These are phyloP conservation scores for Amblyjoppa fuscipennis DNA, from an alignment of 2,888 invertebrate species.

Conservation along the genomic window DNA sequence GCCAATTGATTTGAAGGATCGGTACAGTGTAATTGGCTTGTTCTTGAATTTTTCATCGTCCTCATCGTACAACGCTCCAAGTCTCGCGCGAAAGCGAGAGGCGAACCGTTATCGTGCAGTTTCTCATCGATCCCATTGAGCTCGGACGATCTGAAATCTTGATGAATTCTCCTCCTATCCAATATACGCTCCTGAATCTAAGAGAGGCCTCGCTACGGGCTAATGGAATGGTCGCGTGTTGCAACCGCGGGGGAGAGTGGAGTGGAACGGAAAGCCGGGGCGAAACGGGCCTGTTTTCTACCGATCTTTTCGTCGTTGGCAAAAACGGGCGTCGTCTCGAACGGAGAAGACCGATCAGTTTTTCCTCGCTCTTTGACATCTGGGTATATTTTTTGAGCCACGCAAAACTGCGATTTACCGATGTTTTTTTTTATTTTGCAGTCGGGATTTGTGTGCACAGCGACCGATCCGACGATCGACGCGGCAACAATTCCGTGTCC, in stretches of 20 bases:
- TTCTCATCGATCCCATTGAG: slow-evolving; percentile 11
- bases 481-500: neutral
- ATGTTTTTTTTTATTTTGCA: neutral
- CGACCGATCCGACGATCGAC: neutral
- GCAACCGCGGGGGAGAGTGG: neutral
- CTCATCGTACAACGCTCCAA: neutral
- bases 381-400: too few species aligned
- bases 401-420: too few species aligned
- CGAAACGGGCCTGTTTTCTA: neutral
- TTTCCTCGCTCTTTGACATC: too few species aligned
- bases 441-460: neutral
- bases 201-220: neutral
- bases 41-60: slow-evolving; percentile 23
- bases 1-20: slow-evolving; percentile 24
- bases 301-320: neutral
- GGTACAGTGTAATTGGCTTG: slow-evolving; percentile 23
- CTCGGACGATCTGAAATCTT: slow-evolving; percentile 8
- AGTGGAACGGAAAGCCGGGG: neutral
- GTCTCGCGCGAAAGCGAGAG: neutral
- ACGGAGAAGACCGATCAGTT: too few species aligned
- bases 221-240: neutral
- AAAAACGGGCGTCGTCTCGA: too few species aligned
- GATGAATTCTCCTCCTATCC: neutral
- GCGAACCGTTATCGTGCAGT: neutral
- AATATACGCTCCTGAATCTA: neutral